These are phyloP conservation scores for Andrena marginata DNA, from an alignment of 2,888 invertebrate species.

Conservation along the genomic window DNA sequence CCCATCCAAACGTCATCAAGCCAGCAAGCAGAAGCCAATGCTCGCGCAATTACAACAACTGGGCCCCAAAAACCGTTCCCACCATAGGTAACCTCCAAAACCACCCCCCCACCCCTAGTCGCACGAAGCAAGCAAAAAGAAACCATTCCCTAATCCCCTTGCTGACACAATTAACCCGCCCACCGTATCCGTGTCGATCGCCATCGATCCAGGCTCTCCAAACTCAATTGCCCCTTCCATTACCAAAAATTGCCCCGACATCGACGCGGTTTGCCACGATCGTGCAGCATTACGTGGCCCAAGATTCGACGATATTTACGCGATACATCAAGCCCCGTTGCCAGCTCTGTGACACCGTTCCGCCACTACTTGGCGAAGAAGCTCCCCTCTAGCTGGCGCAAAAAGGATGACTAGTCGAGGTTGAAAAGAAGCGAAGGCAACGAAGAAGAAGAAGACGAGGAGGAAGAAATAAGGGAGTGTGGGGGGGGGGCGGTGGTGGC, in stretches of 20 bases:
- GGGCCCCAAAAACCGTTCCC: no score
- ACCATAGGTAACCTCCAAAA: no score
- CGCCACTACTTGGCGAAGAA: conserved; percentile 62
- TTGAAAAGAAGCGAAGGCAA: conserved; percentile 58
- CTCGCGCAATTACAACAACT: no score
- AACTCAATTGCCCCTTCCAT: not conserved
- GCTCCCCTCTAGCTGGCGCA: conserved; percentile 51
- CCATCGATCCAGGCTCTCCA: not conserved
- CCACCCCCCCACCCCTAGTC: no score
- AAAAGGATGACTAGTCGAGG: conserved; percentile 65
- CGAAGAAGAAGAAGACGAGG: conserved; percentile 22
- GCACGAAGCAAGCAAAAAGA: no score
- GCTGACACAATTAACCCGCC: not conserved
- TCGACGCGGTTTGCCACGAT: conserved; percentile 40
- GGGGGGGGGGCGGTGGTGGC: conserved; percentile 29
- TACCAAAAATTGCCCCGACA: conserved; percentile 10
- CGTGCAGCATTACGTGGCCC: conserved; percentile 29
- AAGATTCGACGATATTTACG: conserved; percentile 57
- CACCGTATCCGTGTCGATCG: not conserved
- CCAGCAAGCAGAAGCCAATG: no score
- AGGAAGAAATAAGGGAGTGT: conserved; percentile 11
- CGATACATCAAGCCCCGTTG: conserved; percentile 65
- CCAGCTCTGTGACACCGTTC: conserved; percentile 68
- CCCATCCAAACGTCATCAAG: no score
- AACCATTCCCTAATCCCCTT: no score